Base-by-base conservation (phyloP, 2,888 invertebrate species). In the Sinelater perroti region DNA sequence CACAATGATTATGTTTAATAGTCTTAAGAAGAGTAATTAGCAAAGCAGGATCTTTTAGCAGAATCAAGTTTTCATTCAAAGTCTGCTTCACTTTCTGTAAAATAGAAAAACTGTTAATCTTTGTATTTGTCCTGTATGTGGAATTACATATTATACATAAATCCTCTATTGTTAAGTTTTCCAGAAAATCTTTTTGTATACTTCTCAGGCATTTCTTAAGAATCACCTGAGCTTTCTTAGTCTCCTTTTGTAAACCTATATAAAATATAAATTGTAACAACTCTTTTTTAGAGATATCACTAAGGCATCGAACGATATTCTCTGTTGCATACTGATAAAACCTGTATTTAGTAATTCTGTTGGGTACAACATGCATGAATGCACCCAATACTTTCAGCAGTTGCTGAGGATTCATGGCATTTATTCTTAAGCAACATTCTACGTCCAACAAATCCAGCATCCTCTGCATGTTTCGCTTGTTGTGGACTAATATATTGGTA, bases 21-120 rank as follows among this genome's bases (percentile, higher is more conserved):
- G 75, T 74, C 71, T 81, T 81, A 28, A 80, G 68, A 2, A 81
- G 61, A 7, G 78, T 75, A 10, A 77, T 62, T 50, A 81, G 74
- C 31, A 78, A 65, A 2, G 71, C 71, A 17, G 75, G 68, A 67
- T 82, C 79, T 40, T 71, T 69, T 5, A 81, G 61, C 20, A 76
- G 38, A 35, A 65, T 33, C 35, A 78, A 70, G 61, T 80, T 73
- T 20, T 73, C 63, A 56, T 75, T 70, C 13, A 81, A 51, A 30
- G 70, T 70, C 21, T 68, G 50, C 13, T 67, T 65, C 5, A 78
- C 65, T 64, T 69, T 70, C 4, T 73, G 62, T 36, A 78, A 66
- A 20, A 80, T 59, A 33, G 61, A 13, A 30, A 60, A 58, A 45
- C 74, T 74, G 18, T 59, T 64, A 17, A 78, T 73, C 69, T 71